phyloP scores from a whole-genome alignment of 2,797 vertebrate genomes.

The Loris lydekkerianus region DNA sequence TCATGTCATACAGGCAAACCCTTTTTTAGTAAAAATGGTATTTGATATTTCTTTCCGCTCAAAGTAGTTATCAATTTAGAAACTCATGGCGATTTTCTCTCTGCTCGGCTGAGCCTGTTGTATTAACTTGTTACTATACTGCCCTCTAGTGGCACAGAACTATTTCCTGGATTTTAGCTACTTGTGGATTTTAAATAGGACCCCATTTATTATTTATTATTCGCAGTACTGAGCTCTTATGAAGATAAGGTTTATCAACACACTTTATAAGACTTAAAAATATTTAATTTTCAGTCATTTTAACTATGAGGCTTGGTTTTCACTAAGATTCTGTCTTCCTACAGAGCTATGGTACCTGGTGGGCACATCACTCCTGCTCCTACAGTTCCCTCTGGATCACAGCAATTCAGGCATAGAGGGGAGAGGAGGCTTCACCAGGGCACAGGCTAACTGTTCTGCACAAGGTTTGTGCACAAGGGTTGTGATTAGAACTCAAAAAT shows the following conservation, averaged over 20 bases:
- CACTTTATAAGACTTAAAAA: neutral
- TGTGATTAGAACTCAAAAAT: neutral
- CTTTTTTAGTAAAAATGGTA: neutral
- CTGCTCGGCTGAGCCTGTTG: neutral
- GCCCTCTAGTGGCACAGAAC: conserved; percentile 69
- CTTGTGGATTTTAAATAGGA: neutral
- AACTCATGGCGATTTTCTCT: neutral
- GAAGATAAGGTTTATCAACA: neutral
- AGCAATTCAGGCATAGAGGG: fast-evolving
- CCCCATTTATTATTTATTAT: neutral
- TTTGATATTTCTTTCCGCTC: conserved; percentile 16
- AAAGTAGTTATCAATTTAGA: conserved; percentile 10
- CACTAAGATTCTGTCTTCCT: neutral
- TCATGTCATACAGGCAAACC: neutral
- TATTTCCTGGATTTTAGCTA: neutral
- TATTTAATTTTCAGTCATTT: neutral
- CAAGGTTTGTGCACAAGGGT: neutral
- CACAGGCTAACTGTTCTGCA: neutral
- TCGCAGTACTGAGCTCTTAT: neutral
- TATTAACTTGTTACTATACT: neutral
- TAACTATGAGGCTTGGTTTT: neutral
- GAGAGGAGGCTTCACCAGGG: neutral
- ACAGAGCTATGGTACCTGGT: neutral
- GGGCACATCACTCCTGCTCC: fast-evolving
- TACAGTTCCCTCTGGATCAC: neutral